phyloP scores from a whole-genome alignment of 2,797 vertebrate genomes.

The Gallinago solitaria region DNA sequence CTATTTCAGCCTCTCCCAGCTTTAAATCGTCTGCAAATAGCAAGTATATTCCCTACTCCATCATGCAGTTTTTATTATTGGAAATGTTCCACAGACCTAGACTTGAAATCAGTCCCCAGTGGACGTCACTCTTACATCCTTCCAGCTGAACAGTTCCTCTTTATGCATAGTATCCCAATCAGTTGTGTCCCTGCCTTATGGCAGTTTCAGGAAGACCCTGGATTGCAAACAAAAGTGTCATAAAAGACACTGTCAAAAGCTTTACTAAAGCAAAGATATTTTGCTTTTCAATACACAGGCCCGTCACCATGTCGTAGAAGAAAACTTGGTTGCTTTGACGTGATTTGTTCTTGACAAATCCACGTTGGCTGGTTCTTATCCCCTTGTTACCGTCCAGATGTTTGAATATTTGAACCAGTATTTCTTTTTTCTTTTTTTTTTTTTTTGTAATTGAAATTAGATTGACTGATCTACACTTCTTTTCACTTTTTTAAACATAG shows the following conservation, averaged over 20 bases:
- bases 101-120: background rate
- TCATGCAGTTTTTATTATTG: background rate
- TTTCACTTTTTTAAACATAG: background rate
- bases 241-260: background rate
- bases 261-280: constrained; percentile 3
- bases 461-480: background rate
- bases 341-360: constrained; percentile 47
- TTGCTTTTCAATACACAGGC: constrained; percentile 12
- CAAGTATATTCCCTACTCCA: background rate
- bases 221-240: background rate
- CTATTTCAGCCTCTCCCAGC: background rate
- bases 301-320: constrained; percentile 20
- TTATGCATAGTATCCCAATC: background rate
- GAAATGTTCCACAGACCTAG: background rate
- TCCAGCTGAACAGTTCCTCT: constrained; percentile 18
- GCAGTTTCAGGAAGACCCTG: background rate
- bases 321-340: background rate
- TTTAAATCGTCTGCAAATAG: background rate
- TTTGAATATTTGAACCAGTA: constrained; percentile 1
- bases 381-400: background rate
- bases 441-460: background rate
- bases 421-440: background rate
- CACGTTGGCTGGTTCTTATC: background rate
- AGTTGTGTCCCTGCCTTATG: constrained; percentile 6
- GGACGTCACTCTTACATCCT: background rate